Percentiles rank a stretch among this genome's conserved stretches.
Evolutionary conservation across 2,888 invertebrate genomes (phyloP).

Genomic region (Agrypnus murinus): DNA sequence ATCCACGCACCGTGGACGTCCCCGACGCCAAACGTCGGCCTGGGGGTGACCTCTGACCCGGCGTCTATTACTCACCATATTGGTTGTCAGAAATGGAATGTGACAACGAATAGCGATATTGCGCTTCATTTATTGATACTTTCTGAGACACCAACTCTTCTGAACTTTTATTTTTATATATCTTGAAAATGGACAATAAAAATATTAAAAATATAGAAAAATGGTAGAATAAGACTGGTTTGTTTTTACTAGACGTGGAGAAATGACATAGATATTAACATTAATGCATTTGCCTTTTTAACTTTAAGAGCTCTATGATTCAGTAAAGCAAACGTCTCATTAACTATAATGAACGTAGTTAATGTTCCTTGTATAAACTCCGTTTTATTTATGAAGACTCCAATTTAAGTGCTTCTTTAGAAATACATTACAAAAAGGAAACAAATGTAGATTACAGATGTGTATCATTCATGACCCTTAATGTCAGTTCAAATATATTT

Average conservation of each 20-base stretch:
- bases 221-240: neutral
- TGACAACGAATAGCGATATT: constrained; percentile 41
- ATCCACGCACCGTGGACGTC: constrained; percentile 37
- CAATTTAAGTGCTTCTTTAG: neutral
- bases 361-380: constrained; percentile 20
- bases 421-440: neutral
- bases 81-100: constrained; percentile 42
- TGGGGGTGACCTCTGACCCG: constrained; percentile 38
- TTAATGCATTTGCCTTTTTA: neutral
- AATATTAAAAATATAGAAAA: neutral
- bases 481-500: too few relatives aligned
- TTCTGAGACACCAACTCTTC: neutral
- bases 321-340: constrained; percentile 7
- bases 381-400: constrained; percentile 22
- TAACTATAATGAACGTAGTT: constrained; percentile 15
- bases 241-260: neutral
- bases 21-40: constrained; percentile 31
- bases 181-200: neutral
- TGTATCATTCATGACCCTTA: too few relatives aligned
- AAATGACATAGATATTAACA: neutral
- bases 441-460: neutral
- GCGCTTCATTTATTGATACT: constrained; percentile 31
- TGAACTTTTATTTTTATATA: constrained; percentile 13
- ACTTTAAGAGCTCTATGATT: constrained; percentile 6
- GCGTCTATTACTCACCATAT: constrained; percentile 36